Percentiles rank a stretch among this genome's conserved stretches.
phyloP scores from a whole-genome alignment of 2,888 invertebrate species.

The Drosophila nigricruria region DNA sequence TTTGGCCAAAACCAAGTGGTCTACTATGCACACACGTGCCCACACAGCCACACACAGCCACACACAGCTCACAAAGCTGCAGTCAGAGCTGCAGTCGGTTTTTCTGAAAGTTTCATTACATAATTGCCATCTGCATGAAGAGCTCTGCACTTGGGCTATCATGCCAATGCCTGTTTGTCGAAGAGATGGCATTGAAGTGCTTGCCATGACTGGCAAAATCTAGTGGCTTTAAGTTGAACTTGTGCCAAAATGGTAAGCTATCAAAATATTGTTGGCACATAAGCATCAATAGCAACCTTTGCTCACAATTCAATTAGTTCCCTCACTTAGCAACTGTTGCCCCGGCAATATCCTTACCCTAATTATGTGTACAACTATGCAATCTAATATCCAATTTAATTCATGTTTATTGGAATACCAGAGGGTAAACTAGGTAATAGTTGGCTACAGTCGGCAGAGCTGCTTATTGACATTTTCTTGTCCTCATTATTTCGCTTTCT shows the following conservation, averaged over 20 bases:
- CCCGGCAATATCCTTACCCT: background rate
- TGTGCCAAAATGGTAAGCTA: background rate
- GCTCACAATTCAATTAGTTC: conserved; percentile 34
- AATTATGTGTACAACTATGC: conserved; percentile 4
- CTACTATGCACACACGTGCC: conserved; percentile 5
- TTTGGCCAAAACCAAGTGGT: conserved; percentile 18
- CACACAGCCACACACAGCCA: conserved; percentile 1
- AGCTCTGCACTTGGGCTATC: conserved; percentile 14
- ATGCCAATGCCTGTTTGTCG: background rate
- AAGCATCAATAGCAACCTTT: background rate
- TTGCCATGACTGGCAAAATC: background rate
- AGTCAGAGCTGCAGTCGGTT: background rate
- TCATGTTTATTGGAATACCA: background rate
- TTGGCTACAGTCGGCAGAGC: background rate
- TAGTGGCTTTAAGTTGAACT: conserved; percentile 3
- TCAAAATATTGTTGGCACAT: conserved; percentile 2
- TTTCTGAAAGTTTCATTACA: conserved; percentile 52
- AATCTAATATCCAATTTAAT: conserved; percentile 10
- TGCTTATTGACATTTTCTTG: background rate
- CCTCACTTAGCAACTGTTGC: conserved; percentile 1
- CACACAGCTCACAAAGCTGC: background rate
- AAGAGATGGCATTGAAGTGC: background rate
- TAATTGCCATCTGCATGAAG: conserved; percentile 40
- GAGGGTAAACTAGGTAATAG: background rate
- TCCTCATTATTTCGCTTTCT: background rate